Percentiles rank a stretch among this genome's conserved stretches.
These are phyloP conservation scores for Galeopsomyia nigrocyanea DNA, from an alignment of 2,888 invertebrate species.

Conservation along the genomic window DNA sequence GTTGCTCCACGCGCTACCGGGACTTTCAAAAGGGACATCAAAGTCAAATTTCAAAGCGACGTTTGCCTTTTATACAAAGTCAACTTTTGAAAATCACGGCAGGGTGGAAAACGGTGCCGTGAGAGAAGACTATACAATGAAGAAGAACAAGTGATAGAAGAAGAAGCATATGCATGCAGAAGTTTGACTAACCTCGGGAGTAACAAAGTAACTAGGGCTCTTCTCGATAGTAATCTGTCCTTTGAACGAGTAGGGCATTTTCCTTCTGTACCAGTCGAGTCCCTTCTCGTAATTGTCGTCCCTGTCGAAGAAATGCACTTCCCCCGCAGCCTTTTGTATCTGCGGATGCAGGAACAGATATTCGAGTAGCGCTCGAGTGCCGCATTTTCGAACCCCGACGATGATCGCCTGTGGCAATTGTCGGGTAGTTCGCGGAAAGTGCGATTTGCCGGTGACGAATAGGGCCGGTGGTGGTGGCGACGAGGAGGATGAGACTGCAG, in stretches of 20 bases:
- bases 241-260: slow-evolving; percentile 93
- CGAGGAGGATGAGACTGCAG: slow-evolving; percentile 40
- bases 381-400: slow-evolving; percentile 96
- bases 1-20: background rate
- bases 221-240: slow-evolving; percentile 97
- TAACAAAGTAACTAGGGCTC: slow-evolving; percentile 97
- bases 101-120: too few relatives aligned
- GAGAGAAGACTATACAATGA: background rate
- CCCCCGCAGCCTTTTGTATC: slow-evolving; percentile 93
- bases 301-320: slow-evolving; percentile 97
- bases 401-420: slow-evolving; percentile 87
- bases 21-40: background rate
- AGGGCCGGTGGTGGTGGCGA: slow-evolving; percentile 62
- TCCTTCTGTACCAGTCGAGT: slow-evolving; percentile 93
- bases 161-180: slow-evolving; percentile 4
- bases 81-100: too few relatives aligned
- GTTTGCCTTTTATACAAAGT: too few relatives aligned
- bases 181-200: slow-evolving; percentile 82
- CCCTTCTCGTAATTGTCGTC: slow-evolving; percentile 93
- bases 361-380: slow-evolving; percentile 95
- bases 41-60: too few relatives aligned
- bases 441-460: slow-evolving; percentile 63
- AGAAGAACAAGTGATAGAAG: background rate
- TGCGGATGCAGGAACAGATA: slow-evolving; percentile 95
- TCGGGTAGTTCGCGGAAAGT: slow-evolving; percentile 76